Percentiles rank a stretch among this genome's conserved stretches.
Conservation (phyloP, 2,888 invertebrate species). For the Shargacucullia verbasci region DNA sequence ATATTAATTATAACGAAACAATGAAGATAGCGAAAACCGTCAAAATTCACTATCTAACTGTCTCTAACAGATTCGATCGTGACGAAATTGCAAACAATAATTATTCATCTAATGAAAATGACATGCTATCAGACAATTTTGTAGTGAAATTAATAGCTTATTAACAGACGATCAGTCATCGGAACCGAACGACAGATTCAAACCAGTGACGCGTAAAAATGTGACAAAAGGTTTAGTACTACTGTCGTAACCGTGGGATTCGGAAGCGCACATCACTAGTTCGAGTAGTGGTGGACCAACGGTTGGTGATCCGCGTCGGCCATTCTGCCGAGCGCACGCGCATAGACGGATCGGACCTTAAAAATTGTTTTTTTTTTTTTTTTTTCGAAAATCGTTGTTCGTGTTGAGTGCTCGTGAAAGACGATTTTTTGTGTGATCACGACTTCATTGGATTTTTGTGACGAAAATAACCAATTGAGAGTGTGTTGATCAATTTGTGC, state of each 20-base stretch:
- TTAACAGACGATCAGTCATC: constrained; percentile 47
- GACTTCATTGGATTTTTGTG: constrained; percentile 67
- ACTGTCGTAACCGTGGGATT: constrained; percentile 70
- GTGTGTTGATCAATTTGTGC: constrained; percentile 48
- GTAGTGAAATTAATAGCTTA: constrained; percentile 52
- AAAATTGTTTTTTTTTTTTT: constrained; percentile 46
- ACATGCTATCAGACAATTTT: constrained; percentile 35
- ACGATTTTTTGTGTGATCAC: constrained; percentile 47
- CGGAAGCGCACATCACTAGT: constrained; percentile 65
- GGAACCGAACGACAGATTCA: constrained; percentile 35
- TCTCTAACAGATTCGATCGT: no score
- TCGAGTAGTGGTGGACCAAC: constrained; percentile 69
- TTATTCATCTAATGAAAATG: constrained; percentile 35
- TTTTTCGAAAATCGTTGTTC: no score
- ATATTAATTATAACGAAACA: no score
- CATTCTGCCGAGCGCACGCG: constrained; percentile 73
- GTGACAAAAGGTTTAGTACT: constrained; percentile 69
- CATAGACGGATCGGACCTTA: constrained; percentile 53
- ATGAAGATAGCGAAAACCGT: constrained; percentile 4
- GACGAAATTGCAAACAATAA: constrained; percentile 21
- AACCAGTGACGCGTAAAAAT: constrained; percentile 65
- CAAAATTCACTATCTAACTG: neutral
- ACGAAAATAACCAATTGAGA: constrained; percentile 62
- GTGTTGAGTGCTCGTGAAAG: constrained; percentile 57
- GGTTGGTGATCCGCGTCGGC: constrained; percentile 75